These are phyloP conservation scores for Poeciliopsis infans DNA, from an alignment of 2,797 vertebrate genomes.

Conservation along the genomic window DNA sequence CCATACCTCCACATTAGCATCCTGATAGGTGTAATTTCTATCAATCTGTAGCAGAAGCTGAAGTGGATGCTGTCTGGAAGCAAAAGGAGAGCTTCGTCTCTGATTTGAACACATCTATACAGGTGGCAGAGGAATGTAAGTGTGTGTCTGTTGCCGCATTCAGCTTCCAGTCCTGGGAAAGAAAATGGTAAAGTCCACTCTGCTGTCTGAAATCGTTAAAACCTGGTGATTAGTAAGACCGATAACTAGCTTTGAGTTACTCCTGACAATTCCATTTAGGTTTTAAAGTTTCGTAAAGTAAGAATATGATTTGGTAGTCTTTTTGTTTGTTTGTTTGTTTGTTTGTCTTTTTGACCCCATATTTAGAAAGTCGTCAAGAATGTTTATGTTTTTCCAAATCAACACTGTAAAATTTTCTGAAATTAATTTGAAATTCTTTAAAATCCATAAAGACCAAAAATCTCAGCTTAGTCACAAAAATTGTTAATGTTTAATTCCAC, in stretches of 20 bases:
- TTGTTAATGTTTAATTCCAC: neutral
- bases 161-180: slow-evolving; percentile 18
- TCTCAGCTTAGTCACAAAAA: neutral
- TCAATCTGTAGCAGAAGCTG: slow-evolving; percentile 20
- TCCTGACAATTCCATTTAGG: slow-evolving; percentile 54
- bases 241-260: slow-evolving; percentile 66
- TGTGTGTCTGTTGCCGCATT: slow-evolving; percentile 19
- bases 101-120: slow-evolving; percentile 21
- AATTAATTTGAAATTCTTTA: neutral
- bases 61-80: slow-evolving; percentile 14
- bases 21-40: slow-evolving; percentile 23
- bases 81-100: slow-evolving; percentile 6
- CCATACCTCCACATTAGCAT: slow-evolving; percentile 24
- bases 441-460: neutral
- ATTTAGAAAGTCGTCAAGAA: neutral
- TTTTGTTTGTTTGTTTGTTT: too few relatives aligned
- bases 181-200: slow-evolving; percentile 28
- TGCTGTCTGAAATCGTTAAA: slow-evolving; percentile 56
- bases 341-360: neutral
- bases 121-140: slow-evolving; percentile 48
- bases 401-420: neutral
- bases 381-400: neutral
- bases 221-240: slow-evolving; percentile 51
- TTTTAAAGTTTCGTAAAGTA: slow-evolving; percentile 8
- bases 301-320: neutral